These are phyloP conservation scores for Drosophila aff. DNA, from an alignment of 1,140 invertebrate genomes.

Conservation along the genomic window DNA sequence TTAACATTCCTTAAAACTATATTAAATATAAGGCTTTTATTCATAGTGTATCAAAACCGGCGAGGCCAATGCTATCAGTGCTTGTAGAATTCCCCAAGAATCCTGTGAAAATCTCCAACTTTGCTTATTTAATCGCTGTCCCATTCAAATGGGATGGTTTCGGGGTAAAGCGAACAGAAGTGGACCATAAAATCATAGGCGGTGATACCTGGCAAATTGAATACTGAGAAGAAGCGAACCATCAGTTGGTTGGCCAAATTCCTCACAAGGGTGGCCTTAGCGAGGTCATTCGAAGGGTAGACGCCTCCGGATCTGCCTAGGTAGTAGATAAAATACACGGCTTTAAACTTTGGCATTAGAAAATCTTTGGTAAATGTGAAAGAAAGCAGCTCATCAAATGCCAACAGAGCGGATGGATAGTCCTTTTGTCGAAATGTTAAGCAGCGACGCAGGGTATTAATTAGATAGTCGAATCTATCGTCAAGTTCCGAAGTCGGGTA, in stretches of 20 bases:
- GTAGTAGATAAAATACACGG: neutral
- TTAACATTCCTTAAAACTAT: neutral
- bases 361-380: neutral
- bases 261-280: neutral
- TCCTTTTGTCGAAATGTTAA: neutral
- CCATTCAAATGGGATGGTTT: neutral
- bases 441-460: neutral
- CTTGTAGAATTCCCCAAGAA: neutral
- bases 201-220: constrained; percentile 4
- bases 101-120: neutral
- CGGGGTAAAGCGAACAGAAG: constrained; percentile 7
- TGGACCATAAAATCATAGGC: constrained; percentile 29
- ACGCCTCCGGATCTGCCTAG: neutral
- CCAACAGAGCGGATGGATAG: neutral
- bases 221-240: neutral
- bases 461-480: neutral
- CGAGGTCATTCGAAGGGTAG: neutral
- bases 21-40: neutral
- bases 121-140: neutral
- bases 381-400: neutral
- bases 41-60: neutral
- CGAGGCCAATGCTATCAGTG: neutral
- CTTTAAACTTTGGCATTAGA: neutral
- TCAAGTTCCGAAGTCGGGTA: neutral
- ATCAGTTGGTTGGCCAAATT: constrained; percentile 15